These are phyloP conservation scores for Suricata suricatta DNA, from an alignment of 2,113 vertebrate species.

Conservation along the genomic window DNA sequence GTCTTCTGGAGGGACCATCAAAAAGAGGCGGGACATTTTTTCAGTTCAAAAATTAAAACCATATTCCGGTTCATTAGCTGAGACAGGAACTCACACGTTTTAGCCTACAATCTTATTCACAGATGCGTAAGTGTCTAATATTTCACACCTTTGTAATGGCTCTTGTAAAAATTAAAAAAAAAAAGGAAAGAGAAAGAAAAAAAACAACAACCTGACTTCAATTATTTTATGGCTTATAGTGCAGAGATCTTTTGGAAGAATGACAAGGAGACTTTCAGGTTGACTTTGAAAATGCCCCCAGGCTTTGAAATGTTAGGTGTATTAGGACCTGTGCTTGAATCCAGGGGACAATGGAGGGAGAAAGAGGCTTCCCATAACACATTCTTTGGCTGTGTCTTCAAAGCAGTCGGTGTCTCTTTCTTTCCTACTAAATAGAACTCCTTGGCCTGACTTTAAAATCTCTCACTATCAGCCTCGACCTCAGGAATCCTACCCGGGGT, in stretches of 20 bases:
- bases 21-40: slow-evolving; percentile 75
- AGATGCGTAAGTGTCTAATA: slow-evolving; percentile 74
- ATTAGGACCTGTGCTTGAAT: neutral
- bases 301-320: slow-evolving; percentile 53
- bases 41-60: slow-evolving; percentile 79
- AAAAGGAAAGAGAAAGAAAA: neutral
- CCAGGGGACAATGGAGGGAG: neutral
- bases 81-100: slow-evolving; percentile 69
- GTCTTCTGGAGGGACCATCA: slow-evolving; percentile 67
- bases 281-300: slow-evolving; percentile 54
- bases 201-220: slow-evolving; percentile 53
- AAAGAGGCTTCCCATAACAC: neutral
- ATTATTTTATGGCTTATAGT: slow-evolving; percentile 55
- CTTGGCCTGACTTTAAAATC: neutral
- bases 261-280: slow-evolving; percentile 3
- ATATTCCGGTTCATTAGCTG: slow-evolving; percentile 75
- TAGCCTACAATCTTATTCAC: slow-evolving; percentile 72
- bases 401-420: neutral
- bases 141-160: slow-evolving; percentile 76
- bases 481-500: neutral
- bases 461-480: neutral
- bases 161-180: slow-evolving; percentile 57
- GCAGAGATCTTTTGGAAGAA: slow-evolving; percentile 44
- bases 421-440: neutral
- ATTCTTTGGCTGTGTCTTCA: neutral